Conservation (phyloP, 2,888 invertebrate species). For the Drosophila anomelani region DNA sequence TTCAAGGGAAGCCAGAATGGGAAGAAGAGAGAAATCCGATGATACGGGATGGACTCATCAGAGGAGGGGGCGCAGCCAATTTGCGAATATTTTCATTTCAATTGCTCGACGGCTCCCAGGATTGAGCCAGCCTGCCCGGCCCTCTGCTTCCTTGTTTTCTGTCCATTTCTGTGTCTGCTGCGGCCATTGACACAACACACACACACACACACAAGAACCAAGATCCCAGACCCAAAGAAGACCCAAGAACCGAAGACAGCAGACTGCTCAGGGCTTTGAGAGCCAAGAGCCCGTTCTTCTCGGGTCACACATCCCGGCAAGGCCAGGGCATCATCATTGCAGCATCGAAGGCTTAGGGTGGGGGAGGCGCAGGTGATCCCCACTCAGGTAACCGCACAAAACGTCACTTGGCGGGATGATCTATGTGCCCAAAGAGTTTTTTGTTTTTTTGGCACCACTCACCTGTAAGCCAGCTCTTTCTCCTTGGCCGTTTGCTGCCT, state of each 20-base stretch:
- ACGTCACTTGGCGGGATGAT: slow-evolving; percentile 76
- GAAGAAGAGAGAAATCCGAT: slow-evolving; percentile 4
- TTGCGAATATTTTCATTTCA: slow-evolving; percentile 83
- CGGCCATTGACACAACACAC: slow-evolving; percentile 70
- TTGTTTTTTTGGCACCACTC: slow-evolving; percentile 51
- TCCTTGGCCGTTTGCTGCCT: no score
- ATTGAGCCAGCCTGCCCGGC: slow-evolving; percentile 44
- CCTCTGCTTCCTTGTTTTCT: slow-evolving; percentile 30
- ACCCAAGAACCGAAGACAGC: slow-evolving; percentile 8
- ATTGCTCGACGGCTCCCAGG: slow-evolving; percentile 72
- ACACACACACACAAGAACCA: not conserved
- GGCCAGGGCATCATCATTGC: slow-evolving; percentile 54
- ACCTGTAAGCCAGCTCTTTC: slow-evolving; percentile 43
- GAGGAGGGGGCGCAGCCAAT: slow-evolving; percentile 77
- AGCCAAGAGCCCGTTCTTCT: slow-evolving; percentile 24
- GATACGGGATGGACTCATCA: slow-evolving; percentile 5
- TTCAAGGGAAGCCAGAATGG: slow-evolving; percentile 24
- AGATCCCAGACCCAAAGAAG: slow-evolving; percentile 6
- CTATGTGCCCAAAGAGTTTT: slow-evolving; percentile 56
- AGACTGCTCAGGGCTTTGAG: slow-evolving; percentile 8
- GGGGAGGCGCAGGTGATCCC: slow-evolving; percentile 10
- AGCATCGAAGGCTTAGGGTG: slow-evolving; percentile 6
- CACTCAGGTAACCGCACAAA: slow-evolving; percentile 50
- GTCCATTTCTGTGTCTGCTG: slow-evolving; percentile 27
- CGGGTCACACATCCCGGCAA: slow-evolving; percentile 64